Evolutionary conservation across 2,888 invertebrate species (phyloP).

Genomic region (Chromoteleia sp.): DNA sequence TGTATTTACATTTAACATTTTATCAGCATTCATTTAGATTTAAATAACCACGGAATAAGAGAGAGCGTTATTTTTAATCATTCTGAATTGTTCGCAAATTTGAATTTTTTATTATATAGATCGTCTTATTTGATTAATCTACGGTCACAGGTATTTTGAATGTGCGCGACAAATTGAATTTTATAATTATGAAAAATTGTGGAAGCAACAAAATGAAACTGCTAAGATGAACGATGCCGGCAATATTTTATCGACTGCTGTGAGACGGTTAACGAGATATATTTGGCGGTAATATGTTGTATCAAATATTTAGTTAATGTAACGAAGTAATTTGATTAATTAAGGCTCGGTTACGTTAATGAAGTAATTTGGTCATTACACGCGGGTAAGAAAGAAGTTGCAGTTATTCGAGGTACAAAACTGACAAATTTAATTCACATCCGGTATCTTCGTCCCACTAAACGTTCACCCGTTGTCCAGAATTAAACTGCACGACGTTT

Average conservation of each 20-base stretch:
- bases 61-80: constrained; percentile 11
- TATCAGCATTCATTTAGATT: constrained; percentile 15
- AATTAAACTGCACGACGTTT: constrained; percentile 36
- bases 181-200: no score
- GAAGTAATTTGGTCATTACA: constrained; percentile 35
- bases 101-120: background rate
- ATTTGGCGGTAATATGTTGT: constrained; percentile 28
- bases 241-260: constrained; percentile 36
- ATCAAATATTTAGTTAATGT: constrained; percentile 32
- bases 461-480: constrained; percentile 5
- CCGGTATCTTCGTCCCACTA: constrained; percentile 29
- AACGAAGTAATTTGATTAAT: constrained; percentile 53
- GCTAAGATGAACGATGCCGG: constrained; percentile 21
- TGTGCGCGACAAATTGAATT: no score
- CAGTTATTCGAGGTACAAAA: constrained; percentile 24
- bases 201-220: no score
- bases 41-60: constrained; percentile 2
- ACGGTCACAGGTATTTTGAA: no score
- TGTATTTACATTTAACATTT: constrained; percentile 38
- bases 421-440: constrained; percentile 45
- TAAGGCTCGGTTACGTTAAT: constrained; percentile 20
- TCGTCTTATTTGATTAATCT: no score
- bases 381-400: constrained; percentile 27
- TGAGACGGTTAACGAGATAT: constrained; percentile 41
- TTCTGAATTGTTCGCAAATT: constrained; percentile 6